phyloP scores from a whole-genome alignment of 2,113 vertebrate genomes.

The Pantherophis guttatus region DNA sequence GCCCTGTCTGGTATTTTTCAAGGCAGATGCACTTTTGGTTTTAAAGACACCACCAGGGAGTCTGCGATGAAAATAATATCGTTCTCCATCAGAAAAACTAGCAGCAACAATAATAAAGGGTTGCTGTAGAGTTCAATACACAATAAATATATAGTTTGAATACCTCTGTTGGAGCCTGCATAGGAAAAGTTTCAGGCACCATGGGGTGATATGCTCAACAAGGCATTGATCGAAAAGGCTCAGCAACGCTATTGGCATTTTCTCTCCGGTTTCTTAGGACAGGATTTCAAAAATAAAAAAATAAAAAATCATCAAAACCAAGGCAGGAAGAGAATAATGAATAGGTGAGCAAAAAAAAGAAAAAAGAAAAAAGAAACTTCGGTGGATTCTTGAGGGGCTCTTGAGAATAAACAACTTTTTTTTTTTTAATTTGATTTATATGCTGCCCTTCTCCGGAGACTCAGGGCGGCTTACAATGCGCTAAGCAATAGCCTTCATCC shows the following conservation, averaged over 20 bases:
- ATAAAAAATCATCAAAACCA: background rate
- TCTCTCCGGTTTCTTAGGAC: background rate
- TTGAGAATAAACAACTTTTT: background rate
- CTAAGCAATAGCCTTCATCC: too few relatives aligned
- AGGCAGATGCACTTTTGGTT: background rate
- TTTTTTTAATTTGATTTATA: too few relatives aligned
- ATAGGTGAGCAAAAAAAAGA: background rate
- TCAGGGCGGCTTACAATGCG: too few relatives aligned
- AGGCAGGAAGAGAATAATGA: background rate
- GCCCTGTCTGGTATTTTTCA: constrained; percentile 9
- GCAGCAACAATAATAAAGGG: constrained; percentile 42
- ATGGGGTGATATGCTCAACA: constrained; percentile 19
- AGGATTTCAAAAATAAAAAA: background rate
- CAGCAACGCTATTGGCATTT: background rate
- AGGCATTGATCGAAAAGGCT: constrained; percentile 40
- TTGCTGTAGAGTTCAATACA: constrained; percentile 8
- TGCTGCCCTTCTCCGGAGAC: too few relatives aligned
- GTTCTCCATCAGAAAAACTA: constrained; percentile 26
- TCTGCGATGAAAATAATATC: background rate
- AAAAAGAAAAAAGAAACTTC: background rate
- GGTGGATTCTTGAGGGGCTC: background rate
- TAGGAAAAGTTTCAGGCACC: constrained; percentile 11
- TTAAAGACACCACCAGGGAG: background rate
- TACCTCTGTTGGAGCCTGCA: constrained; percentile 11
- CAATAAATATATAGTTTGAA: constrained; percentile 46